Conservation (phyloP, 2,113 vertebrate species). For the Accipiter virgatus region DNA sequence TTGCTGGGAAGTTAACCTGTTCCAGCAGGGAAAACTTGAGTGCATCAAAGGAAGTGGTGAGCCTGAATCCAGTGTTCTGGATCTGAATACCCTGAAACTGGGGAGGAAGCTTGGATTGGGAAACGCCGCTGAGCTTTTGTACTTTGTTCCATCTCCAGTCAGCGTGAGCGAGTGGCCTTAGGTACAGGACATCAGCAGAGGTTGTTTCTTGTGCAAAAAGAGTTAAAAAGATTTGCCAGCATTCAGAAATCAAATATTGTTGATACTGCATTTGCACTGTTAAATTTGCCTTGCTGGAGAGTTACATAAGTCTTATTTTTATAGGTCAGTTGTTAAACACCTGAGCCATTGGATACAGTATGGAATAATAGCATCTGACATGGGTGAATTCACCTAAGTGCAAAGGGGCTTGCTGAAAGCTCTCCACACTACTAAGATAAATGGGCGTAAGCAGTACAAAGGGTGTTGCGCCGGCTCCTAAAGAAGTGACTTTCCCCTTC, state of each 20-base stretch:
- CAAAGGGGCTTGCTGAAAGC: background rate
- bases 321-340: slow-evolving; percentile 40
- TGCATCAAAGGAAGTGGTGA: background rate
- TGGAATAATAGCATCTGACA: background rate
- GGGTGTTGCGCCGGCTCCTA: background rate
- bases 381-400: background rate
- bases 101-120: background rate
- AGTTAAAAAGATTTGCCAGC: slow-evolving; percentile 21
- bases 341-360: background rate
- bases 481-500: background rate
- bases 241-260: background rate
- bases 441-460: background rate
- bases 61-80: background rate
- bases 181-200: background rate
- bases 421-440: background rate
- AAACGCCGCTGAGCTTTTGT: background rate
- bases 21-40: slow-evolving; percentile 20
- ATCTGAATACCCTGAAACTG: background rate
- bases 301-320: slow-evolving; percentile 49
- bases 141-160: background rate
- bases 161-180: background rate
- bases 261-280: slow-evolving; percentile 45
- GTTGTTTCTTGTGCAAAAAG: background rate
- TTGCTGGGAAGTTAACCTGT: background rate
- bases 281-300: slow-evolving; percentile 57